These are phyloP conservation scores for Lepidostoma basale DNA, from an alignment of 1,140 invertebrate genomes.

Conservation along the genomic window DNA sequence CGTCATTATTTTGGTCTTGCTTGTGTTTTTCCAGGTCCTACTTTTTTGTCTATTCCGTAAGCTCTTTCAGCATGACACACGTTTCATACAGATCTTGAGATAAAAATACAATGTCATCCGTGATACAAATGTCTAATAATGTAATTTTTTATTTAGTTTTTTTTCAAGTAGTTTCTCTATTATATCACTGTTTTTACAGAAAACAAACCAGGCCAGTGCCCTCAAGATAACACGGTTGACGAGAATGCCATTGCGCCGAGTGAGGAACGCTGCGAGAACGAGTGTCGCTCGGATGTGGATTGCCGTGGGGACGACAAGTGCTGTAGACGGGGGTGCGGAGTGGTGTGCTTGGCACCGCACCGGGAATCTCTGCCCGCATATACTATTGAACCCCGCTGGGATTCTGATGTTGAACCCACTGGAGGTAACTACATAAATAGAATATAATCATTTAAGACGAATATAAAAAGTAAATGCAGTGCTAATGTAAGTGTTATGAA, in stretches of 20 bases:
- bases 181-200: too few relatives aligned
- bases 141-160: slow-evolving; percentile 1
- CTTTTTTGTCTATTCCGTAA: too few relatives aligned
- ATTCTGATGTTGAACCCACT: too few relatives aligned
- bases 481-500: too few relatives aligned
- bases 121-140: neutral
- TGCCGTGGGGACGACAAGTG: slow-evolving; percentile 80
- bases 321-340: slow-evolving; percentile 78
- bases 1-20: too few relatives aligned
- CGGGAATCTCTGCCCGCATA: slow-evolving; percentile 47
- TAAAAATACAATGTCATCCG: neutral
- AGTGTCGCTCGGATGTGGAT: slow-evolving; percentile 84
- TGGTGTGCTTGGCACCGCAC: slow-evolving; percentile 71
- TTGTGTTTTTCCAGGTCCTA: too few relatives aligned
- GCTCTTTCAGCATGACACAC: too few relatives aligned
- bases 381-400: slow-evolving; percentile 49
- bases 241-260: slow-evolving; percentile 38
- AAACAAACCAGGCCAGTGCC: slow-evolving; percentile 78
- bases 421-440: too few relatives aligned
- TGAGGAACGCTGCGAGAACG: slow-evolving; percentile 64
- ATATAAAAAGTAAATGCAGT: too few relatives aligned
- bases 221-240: slow-evolving; percentile 55
- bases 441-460: too few relatives aligned
- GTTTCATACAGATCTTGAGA: too few relatives aligned
- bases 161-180: too few relatives aligned